A percentile compares a stretch with the other conserved stretches of the same genome.
These are phyloP conservation scores for Lissocephala sabroskyi DNA, from an alignment of 2,888 invertebrate genomes.

Conservation along the genomic window DNA sequence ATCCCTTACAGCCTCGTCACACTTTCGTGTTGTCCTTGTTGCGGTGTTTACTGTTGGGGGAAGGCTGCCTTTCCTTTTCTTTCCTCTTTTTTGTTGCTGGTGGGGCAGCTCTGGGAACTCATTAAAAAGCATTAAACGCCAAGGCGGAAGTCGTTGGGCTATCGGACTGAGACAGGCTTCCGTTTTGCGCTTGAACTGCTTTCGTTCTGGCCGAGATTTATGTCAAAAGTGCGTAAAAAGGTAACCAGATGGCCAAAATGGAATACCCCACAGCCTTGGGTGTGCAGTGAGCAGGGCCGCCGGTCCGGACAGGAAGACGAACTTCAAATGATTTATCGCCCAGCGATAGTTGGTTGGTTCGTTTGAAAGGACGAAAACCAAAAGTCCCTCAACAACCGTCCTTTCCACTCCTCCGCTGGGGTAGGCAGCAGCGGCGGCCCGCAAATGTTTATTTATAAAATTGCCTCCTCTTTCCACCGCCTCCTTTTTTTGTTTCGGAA, in stretches of 20 bases:
- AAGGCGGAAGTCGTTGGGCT: slow-evolving; percentile 63
- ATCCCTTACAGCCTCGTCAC: not conserved
- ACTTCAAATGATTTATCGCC: slow-evolving; percentile 65
- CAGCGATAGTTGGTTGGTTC: slow-evolving; percentile 47
- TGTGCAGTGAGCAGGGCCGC: slow-evolving; percentile 39
- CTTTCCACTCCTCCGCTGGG: not conserved
- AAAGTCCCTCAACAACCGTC: not conserved
- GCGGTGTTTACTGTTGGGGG: too few relatives aligned
- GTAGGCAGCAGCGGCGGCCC: slow-evolving; percentile 29
- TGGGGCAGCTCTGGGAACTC: slow-evolving; percentile 31
- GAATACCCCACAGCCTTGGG: not conserved
- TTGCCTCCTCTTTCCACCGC: slow-evolving; percentile 46
- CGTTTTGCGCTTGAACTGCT: slow-evolving; percentile 42
- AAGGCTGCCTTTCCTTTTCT: not conserved
- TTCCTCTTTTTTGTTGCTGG: not conserved
- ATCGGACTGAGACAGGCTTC: slow-evolving; percentile 59
- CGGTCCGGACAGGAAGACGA: slow-evolving; percentile 30
- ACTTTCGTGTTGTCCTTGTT: not conserved
- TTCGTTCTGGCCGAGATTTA: slow-evolving; percentile 28
- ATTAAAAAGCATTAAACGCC: slow-evolving; percentile 63
- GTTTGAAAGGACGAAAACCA: not conserved
- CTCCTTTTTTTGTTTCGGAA: slow-evolving; percentile 10
- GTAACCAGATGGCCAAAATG: too few relatives aligned
- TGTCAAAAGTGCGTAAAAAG: slow-evolving; percentile 33
- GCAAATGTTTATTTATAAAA: slow-evolving; percentile 63